A percentile compares a stretch with the other conserved stretches of the same genome.
Evolutionary conservation across 2,113 vertebrate species (phyloP).

Genomic region (Serranochromis macrocephalus): DNA sequence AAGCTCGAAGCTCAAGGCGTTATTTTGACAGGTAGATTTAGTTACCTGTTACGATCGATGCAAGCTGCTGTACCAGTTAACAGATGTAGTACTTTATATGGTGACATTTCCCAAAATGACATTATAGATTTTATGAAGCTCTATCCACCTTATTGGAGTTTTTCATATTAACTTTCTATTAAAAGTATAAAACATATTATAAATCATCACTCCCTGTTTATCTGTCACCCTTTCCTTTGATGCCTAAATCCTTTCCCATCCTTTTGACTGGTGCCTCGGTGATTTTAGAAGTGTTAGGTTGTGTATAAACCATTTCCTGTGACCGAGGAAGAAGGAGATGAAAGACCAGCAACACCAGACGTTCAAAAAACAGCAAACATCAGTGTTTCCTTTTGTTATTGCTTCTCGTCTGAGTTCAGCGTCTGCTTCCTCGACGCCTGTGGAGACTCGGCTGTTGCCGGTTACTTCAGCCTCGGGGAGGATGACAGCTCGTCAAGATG

Average conservation of each 20-base stretch:
- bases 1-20: slow-evolving; percentile 13
- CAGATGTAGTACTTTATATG: background rate
- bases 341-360: background rate
- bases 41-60: slow-evolving; percentile 61
- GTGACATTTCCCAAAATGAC: slow-evolving; percentile 51
- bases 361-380: slow-evolving; percentile 13
- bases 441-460: background rate
- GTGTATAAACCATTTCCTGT: background rate
- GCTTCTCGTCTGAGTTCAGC: background rate
- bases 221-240: background rate
- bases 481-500: slow-evolving; percentile 18
- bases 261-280: background rate
- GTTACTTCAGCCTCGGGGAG: slow-evolving; percentile 19
- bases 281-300: background rate
- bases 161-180: slow-evolving; percentile 18
- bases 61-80: slow-evolving; percentile 15
- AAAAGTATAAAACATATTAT: background rate
- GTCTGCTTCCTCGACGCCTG: background rate
- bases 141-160: background rate
- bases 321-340: background rate
- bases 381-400: background rate
- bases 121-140: slow-evolving; percentile 42
- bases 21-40: slow-evolving; percentile 56
- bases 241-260: background rate
- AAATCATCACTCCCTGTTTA: background rate